These are phyloP conservation scores for Martes martes DNA, from an alignment of 2,113 vertebrate species.

Conservation along the genomic window DNA sequence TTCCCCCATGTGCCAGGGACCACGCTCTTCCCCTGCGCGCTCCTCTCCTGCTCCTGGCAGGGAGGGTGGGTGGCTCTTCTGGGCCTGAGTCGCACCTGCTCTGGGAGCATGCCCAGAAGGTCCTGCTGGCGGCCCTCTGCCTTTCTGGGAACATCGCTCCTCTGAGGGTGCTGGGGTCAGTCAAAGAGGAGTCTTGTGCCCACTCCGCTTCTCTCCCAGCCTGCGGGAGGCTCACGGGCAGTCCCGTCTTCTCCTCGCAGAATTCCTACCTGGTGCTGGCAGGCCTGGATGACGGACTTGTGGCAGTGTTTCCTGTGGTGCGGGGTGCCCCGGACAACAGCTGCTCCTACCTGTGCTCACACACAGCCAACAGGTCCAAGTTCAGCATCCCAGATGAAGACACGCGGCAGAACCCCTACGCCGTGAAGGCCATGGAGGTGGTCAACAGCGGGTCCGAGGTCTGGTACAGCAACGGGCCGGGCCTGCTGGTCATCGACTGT, in stretches of 20 bases:
- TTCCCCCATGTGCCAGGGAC: fast-evolving
- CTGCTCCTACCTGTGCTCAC: slow-evolving; percentile 93
- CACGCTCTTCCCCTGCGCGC: fast-evolving
- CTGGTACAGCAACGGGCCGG: slow-evolving; percentile 96
- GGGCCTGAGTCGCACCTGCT: not conserved
- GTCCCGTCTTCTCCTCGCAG: slow-evolving; percentile 73
- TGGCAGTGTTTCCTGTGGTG: slow-evolving; percentile 86
- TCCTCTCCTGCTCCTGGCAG: not conserved
- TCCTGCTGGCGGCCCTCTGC: not conserved
- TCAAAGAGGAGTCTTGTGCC: fast-evolving
- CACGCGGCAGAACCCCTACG: slow-evolving; percentile 90
- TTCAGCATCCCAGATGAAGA: slow-evolving; percentile 90
- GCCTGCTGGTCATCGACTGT: slow-evolving; percentile 90
- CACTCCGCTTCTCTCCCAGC: not conserved
- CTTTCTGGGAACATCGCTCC: not conserved
- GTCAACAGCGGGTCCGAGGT: slow-evolving; percentile 89
- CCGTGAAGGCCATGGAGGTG: slow-evolving; percentile 89
- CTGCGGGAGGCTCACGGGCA: fast-evolving
- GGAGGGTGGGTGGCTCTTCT: not conserved
- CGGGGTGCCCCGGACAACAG: slow-evolving; percentile 86
- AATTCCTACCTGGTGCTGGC: slow-evolving; percentile 89
- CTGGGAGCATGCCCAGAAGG: not conserved
- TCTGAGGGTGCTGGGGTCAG: fast-evolving
- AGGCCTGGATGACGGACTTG: slow-evolving; percentile 91
- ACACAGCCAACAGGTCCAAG: slow-evolving; percentile 90